These are phyloP conservation scores for Barnardius zonarius DNA, from an alignment of 2,113 vertebrate genomes.

Conservation along the genomic window DNA sequence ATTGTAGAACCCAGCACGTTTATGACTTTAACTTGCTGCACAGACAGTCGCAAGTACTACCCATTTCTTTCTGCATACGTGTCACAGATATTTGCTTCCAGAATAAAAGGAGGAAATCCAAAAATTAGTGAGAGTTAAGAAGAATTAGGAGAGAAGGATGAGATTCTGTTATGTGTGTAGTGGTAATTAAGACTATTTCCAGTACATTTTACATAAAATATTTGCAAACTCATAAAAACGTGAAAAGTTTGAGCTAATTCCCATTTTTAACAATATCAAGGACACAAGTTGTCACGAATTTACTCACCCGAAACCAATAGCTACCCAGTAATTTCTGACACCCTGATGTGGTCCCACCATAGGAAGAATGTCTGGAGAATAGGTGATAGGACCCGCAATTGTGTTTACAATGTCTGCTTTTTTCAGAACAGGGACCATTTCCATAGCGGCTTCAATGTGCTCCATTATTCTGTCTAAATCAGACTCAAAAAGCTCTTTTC, in stretches of 20 bases:
- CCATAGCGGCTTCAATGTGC: slow-evolving; percentile 92
- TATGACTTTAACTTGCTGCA: background rate
- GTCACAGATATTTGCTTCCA: background rate
- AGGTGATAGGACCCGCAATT: slow-evolving; percentile 94
- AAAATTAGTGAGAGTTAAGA: background rate
- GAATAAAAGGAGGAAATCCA: background rate
- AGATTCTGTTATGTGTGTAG: background rate
- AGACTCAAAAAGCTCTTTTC: slow-evolving; percentile 96
- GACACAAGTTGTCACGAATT: background rate
- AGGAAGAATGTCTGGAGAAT: slow-evolving; percentile 94
- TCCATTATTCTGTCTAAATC: slow-evolving; percentile 96
- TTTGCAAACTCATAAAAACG: background rate
- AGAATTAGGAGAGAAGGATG: background rate
- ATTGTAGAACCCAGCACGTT: background rate
- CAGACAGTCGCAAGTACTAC: background rate
- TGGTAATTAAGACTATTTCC: background rate
- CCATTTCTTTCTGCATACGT: background rate
- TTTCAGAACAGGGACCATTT: slow-evolving; percentile 91
- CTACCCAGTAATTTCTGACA: slow-evolving; percentile 92
- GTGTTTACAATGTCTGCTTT: slow-evolving; percentile 91
- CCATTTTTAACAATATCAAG: background rate
- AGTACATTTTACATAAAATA: background rate
- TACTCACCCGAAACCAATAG: slow-evolving; percentile 93
- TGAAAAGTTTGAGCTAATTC: background rate
- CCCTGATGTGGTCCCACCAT: slow-evolving; percentile 96